These are phyloP conservation scores for Sipha maydis DNA, from an alignment of 2,888 invertebrate species.

Conservation along the genomic window DNA sequence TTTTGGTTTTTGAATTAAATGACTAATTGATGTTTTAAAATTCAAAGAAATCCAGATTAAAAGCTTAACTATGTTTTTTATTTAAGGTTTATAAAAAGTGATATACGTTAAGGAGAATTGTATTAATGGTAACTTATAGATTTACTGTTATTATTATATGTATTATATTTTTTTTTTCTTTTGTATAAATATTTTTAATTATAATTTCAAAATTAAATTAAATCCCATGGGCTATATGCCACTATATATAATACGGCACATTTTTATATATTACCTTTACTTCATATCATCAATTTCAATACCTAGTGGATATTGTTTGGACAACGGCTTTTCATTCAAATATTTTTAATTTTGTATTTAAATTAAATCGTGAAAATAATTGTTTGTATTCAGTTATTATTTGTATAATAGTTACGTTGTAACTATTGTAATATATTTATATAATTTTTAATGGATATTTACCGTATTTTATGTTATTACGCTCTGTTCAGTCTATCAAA, in stretches of 20 bases:
- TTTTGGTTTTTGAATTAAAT: too few relatives aligned
- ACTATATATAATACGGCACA: neutral
- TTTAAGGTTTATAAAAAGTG: too few relatives aligned
- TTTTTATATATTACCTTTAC: neutral
- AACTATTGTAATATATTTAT: neutral
- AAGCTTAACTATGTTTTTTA: too few relatives aligned
- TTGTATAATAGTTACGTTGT: neutral
- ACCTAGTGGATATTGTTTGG: neutral
- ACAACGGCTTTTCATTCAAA: neutral
- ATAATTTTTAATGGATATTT: neutral
- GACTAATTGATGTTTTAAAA: too few relatives aligned
- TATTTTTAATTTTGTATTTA: neutral
- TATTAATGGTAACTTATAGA: too few relatives aligned
- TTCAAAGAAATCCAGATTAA: too few relatives aligned
- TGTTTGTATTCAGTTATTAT: neutral
- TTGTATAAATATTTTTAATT: neutral
- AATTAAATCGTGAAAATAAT: neutral
- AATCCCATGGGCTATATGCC: neutral
- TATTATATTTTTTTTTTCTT: neutral
- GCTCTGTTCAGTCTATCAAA: neutral
- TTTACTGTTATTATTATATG: too few relatives aligned
- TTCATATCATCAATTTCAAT: neutral
- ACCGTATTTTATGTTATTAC: neutral
- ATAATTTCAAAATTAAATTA: neutral
- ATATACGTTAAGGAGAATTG: too few relatives aligned